These are phyloP conservation scores for Geodia barretti DNA, from an alignment of 37 sponge, comb jelly and placozoan genomes.

Conservation along the genomic window DNA sequence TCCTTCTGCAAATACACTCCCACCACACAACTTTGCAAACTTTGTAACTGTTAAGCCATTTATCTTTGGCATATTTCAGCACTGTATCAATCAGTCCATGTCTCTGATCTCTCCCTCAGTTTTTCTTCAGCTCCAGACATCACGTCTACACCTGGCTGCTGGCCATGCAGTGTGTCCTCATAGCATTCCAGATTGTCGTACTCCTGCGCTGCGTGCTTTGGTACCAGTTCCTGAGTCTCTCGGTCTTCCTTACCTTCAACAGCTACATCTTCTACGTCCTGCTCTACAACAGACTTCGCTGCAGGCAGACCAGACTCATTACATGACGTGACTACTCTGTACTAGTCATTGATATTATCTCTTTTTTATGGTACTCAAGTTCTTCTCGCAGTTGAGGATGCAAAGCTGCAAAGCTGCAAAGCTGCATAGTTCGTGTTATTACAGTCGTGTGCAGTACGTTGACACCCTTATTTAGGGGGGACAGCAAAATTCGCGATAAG, in stretches of 20 bases:
- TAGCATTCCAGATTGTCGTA: slow-evolving; percentile 56
- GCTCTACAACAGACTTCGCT: slow-evolving; percentile 61
- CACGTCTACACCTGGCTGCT: slow-evolving; percentile 67
- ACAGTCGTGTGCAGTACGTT: too few species aligned
- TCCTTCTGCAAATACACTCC: too few species aligned
- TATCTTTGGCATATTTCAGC: too few species aligned
- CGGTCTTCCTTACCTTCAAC: slow-evolving; percentile 66
- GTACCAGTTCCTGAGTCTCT: slow-evolving; percentile 60
- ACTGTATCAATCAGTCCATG: too few species aligned
- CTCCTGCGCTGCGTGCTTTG: slow-evolving; percentile 58
- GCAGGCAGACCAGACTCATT: neutral
- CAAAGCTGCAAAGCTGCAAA: neutral
- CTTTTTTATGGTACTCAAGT: too few species aligned
- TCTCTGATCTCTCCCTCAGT: slow-evolving; percentile 21
- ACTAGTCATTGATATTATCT: too few species aligned
- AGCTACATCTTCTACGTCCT: slow-evolving; percentile 66
- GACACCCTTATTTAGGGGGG: too few species aligned
- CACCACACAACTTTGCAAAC: too few species aligned
- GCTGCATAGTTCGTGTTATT: neutral
- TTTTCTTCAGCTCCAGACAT: slow-evolving; percentile 36
- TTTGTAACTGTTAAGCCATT: too few species aligned
- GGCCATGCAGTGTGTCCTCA: slow-evolving; percentile 36
- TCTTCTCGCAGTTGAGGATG: too few species aligned
- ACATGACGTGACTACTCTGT: too few species aligned
- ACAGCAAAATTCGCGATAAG: too few species aligned